Percentiles rank a stretch among this genome's conserved stretches.
Evolutionary conservation across 2,888 invertebrate genomes (phyloP).

Genomic region (Dione juno): DNA sequence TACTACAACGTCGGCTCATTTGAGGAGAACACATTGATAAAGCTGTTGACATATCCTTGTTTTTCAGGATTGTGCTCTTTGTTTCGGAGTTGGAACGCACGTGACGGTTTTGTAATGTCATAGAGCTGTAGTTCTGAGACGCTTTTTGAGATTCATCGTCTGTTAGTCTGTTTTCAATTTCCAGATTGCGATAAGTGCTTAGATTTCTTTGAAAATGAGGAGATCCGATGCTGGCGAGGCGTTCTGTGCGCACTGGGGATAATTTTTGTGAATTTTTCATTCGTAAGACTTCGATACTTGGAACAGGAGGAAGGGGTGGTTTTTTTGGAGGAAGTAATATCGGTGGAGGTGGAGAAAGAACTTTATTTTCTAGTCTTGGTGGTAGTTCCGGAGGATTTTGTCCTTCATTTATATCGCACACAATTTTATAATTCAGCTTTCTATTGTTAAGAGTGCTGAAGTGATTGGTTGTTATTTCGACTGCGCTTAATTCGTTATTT

Average conservation of each 20-base stretch:
- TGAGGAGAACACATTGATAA: slow-evolving; percentile 82
- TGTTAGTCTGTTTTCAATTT: slow-evolving; percentile 71
- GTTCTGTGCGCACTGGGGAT: slow-evolving; percentile 72
- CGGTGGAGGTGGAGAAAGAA: slow-evolving; percentile 78
- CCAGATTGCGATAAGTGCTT: slow-evolving; percentile 84
- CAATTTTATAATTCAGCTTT: slow-evolving; percentile 74
- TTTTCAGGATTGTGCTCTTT: slow-evolving; percentile 76
- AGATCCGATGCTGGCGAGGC: slow-evolving; percentile 85
- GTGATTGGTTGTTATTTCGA: slow-evolving; percentile 74
- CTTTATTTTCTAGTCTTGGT: slow-evolving; percentile 71
- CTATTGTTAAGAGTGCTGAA: slow-evolving; percentile 77
- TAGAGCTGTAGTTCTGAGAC: slow-evolving; percentile 68
- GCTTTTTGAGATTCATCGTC: slow-evolving; percentile 68
- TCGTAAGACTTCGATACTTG: slow-evolving; percentile 85
- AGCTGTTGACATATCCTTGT: slow-evolving; percentile 72
- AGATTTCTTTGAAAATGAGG: slow-evolving; percentile 85
- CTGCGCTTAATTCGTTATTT: slow-evolving; percentile 72
- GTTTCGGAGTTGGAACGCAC: slow-evolving; percentile 78
- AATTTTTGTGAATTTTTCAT: slow-evolving; percentile 78
- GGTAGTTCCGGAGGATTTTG: slow-evolving; percentile 82
- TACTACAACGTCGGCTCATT: slow-evolving; percentile 78
- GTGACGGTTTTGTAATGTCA: slow-evolving; percentile 75
- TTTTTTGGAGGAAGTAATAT: slow-evolving; percentile 86
- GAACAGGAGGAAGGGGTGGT: slow-evolving; percentile 88
- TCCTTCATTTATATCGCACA: slow-evolving; percentile 75